phyloP scores from a whole-genome alignment of 64 coral and sea anemone species.

The Astreopora myriophthalma region DNA sequence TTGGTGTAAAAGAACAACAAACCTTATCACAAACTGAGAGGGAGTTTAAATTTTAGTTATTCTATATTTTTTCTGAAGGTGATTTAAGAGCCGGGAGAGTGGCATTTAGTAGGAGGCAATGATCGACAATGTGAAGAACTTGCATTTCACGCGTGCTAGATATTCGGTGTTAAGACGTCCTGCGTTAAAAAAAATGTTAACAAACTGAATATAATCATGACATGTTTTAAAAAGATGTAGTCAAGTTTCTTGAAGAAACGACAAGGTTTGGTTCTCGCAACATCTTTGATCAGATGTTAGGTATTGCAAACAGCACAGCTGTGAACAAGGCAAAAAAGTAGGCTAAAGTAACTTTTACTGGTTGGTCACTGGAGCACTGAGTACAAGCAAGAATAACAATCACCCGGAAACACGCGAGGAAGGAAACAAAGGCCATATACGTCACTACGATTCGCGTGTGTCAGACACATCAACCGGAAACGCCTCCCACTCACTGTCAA shows the following conservation, averaged over 20 bases:
- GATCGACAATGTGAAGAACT: neutral
- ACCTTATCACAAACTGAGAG: neutral
- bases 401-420: slow-evolving; percentile 42
- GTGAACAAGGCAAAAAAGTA: neutral
- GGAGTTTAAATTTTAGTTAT: neutral
- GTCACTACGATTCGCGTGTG: slow-evolving; percentile 13
- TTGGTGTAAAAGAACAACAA: neutral
- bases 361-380: neutral
- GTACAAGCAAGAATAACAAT: slow-evolving; percentile 42
- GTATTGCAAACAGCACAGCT: neutral
- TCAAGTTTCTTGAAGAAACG: neutral
- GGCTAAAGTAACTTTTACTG: neutral
- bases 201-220: neutral
- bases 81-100: neutral
- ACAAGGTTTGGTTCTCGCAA: neutral
- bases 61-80: neutral
- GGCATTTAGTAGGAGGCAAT: neutral
- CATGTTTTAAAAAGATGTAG: neutral
- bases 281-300: neutral
- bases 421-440: slow-evolving; percentile 40
- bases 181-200: neutral
- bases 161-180: neutral
- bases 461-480: slow-evolving; percentile 25
- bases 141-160: neutral
- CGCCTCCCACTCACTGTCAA: slow-evolving; percentile 29